phyloP scores from a whole-genome alignment of 2,113 vertebrate species.

The Ameiurus melas region DNA sequence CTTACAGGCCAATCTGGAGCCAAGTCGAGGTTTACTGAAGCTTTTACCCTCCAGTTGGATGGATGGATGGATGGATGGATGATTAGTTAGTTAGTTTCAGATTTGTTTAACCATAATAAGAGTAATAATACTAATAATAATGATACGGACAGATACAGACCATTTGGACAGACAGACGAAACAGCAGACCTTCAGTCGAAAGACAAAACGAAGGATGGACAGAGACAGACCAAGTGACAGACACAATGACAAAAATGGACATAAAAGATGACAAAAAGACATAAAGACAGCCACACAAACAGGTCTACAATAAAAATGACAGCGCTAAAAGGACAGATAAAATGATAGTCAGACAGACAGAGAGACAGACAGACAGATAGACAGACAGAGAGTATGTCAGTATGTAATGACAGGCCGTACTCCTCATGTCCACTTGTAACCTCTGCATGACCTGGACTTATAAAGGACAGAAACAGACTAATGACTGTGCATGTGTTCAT shows the following conservation, averaged over 20 bases:
- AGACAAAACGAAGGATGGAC: not conserved
- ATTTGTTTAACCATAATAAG: not conserved
- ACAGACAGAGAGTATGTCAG: not conserved
- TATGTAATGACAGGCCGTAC: not conserved
- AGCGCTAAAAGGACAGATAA: not conserved
- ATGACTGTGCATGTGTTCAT: not conserved
- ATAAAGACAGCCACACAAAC: not conserved
- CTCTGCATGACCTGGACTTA: not conserved
- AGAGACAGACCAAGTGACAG: not conserved
- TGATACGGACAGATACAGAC: not conserved
- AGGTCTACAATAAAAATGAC: not conserved
- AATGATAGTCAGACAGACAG: not conserved
- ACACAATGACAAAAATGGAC: not conserved
- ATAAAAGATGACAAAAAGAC: not conserved
- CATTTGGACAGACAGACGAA: not conserved
- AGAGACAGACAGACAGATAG: not conserved
- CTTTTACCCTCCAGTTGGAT: not conserved
- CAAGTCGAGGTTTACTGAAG: not conserved
- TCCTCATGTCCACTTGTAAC: not conserved
- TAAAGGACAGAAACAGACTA: not conserved
- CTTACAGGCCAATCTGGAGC: slow-evolving; percentile 38
- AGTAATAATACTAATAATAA: not conserved
- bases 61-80: not conserved
- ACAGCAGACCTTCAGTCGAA: not conserved
- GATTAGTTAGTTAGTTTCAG: too few species aligned